Evolutionary conservation across 2,797 vertebrate species (phyloP), one percentile per base, ranked within the genome.

Genomic region (Sebastes minor): DNA sequence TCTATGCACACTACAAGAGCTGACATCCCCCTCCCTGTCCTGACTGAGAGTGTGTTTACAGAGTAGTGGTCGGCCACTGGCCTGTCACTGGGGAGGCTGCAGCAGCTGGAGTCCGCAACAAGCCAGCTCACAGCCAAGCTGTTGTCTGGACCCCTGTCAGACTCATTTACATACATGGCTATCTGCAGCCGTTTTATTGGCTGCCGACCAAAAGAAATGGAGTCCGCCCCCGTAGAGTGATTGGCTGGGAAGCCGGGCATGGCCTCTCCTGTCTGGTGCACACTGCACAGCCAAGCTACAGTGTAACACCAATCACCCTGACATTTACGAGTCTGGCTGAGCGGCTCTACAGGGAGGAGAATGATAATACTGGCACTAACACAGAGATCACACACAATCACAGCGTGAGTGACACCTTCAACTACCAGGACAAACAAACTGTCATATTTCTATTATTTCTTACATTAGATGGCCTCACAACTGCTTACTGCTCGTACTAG

Each of bases 101-200:
- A 80, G 80, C 69, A 78, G 64, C 74, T 81, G 71, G 57, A 81
- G 68, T 78, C 68, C 1, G 57, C 74, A 83, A 77, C 27, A 66
- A 70, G 55, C 68, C 16, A 78, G 23, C 78, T 64, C 25, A n/a
- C 9, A 5, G 73, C 35, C 74, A 57, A 69, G 71, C 76, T 67
- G 23, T 71, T 0, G 59, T 56, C 77, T 76, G 78, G 35, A 82
- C 33, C 25, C 20, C 72, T 1, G 8, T 64, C 78, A 63, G 74
- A 71, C 71, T 75, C 22, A 86, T 90, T 92, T 84, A 79, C 59
- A 90, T 86, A 74, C 61, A 86, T 18, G 63, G 63, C 62, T n/a
- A 63, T 86, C 56, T 78, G 60, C 80, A 63, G 67, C 9, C 13
- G 3, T 83, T 71, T 85, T 76, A 90, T 86, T 94, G 92, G 92